A percentile compares a stretch with the other conserved stretches of the same genome.
Evolutionary conservation across 1,140 invertebrate species (phyloP).

Genomic region (Nomia melanderi): DNA sequence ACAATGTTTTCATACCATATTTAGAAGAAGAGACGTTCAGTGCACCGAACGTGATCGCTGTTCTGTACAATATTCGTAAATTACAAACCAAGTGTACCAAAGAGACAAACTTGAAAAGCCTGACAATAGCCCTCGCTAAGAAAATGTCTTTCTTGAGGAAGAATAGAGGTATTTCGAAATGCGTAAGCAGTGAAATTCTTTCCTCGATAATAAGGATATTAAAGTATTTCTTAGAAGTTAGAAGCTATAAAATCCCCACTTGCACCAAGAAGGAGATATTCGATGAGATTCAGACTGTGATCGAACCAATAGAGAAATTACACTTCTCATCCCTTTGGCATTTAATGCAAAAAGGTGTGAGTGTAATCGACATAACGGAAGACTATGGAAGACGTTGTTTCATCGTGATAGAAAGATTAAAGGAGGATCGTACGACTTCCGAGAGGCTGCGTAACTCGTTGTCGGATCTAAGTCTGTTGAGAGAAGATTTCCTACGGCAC

Average conservation of each 20-base stretch:
- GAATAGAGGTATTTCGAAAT: conserved; percentile 37
- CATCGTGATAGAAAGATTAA: conserved; percentile 44
- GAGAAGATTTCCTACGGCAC: conserved; percentile 67
- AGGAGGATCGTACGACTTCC: conserved; percentile 5
- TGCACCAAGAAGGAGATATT: conserved; percentile 10
- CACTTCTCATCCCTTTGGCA: conserved; percentile 45
- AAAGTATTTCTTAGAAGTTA: conserved; percentile 25
- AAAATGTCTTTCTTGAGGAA: conserved; percentile 57
- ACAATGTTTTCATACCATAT: conserved; percentile 68
- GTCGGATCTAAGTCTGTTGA: conserved; percentile 40
- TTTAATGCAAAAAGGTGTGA: conserved; percentile 9
- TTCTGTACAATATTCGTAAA: conserved; percentile 53
- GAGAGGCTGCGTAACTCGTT: conserved; percentile 17
- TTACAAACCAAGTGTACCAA: conserved; percentile 21
- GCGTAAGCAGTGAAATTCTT: conserved; percentile 38
- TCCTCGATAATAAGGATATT: conserved; percentile 48
- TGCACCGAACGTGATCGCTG: conserved; percentile 27
- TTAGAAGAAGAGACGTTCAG: conserved; percentile 53
- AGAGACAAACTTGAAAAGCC: conserved; percentile 15
- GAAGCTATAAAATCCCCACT: neutral
- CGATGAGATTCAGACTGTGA: conserved; percentile 37
- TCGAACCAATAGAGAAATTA: conserved; percentile 70
- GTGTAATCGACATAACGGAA: conserved; percentile 57
- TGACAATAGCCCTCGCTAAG: conserved; percentile 38
- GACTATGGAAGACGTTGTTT: conserved; percentile 72